These are phyloP conservation scores for Rapana venosa DNA, from an alignment of 2,888 invertebrate genomes.

Conservation along the genomic window DNA sequence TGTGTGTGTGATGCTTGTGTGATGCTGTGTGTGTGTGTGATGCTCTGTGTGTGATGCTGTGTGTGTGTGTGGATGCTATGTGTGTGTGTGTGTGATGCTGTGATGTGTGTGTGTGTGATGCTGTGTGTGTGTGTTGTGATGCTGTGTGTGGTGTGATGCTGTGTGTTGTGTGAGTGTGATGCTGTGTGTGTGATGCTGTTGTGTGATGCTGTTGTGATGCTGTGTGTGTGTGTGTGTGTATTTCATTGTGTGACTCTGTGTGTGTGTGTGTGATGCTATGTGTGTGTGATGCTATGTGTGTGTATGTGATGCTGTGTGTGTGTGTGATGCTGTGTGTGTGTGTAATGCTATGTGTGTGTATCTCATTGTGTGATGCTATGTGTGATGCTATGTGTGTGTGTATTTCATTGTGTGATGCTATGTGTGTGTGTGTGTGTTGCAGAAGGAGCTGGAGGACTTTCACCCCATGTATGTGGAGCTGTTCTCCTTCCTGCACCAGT, in stretches of 20 bases:
- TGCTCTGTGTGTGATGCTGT: not conserved
- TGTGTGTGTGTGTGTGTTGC: conserved; percentile 46
- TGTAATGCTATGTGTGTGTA: no score
- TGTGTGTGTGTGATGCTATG: not conserved
- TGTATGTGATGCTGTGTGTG: no score
- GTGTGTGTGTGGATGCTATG: not conserved
- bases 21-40: not conserved
- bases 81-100: not conserved
- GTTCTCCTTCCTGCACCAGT: conserved; percentile 64
- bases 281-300: not conserved
- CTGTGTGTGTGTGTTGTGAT: not conserved
- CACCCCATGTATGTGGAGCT: conserved; percentile 71
- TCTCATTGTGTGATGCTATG: not conserved
- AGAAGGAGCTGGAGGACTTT: conserved; percentile 65
- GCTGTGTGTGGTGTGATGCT: not conserved
- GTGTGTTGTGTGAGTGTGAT: not conserved
- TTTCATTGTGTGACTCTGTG: not conserved
- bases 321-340: no score
- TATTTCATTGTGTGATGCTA: no score
- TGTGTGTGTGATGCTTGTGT: not conserved
- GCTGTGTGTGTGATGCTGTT: conserved; percentile 8
- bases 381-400: no score
- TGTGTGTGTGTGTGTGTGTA: not conserved
- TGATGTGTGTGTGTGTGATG: not conserved
- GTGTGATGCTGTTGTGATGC: not conserved